phyloP scores from a whole-genome alignment of 2,797 vertebrate species.

The Acrossocheilus fasciatus region DNA sequence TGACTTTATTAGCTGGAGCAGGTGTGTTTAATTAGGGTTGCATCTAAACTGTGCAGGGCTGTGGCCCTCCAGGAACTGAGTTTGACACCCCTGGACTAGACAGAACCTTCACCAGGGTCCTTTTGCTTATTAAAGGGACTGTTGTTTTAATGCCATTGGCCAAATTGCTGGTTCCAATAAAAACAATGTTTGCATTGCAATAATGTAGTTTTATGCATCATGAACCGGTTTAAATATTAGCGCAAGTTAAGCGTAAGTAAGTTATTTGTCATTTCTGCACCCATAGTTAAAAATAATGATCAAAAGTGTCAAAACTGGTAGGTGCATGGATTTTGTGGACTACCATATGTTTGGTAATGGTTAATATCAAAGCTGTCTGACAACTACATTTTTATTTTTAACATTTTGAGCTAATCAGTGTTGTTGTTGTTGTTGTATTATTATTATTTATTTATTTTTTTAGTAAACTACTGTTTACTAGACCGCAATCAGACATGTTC shows the following conservation, averaged over 20 bases:
- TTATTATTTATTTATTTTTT: not conserved
- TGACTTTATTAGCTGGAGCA: too few relatives aligned
- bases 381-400: too few relatives aligned
- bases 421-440: not conserved
- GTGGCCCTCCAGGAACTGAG: too few relatives aligned
- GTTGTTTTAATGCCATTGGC: not conserved
- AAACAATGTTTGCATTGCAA: not conserved
- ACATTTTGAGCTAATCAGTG: not conserved
- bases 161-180: not conserved
- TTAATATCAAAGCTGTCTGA: not conserved
- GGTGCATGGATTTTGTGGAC: not conserved
- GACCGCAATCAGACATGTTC: not conserved
- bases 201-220: not conserved
- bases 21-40: too few relatives aligned
- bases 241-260: not conserved
- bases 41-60: too few relatives aligned
- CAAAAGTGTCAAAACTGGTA: not conserved
- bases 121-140: constrained; percentile 1
- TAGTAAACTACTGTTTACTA: not conserved
- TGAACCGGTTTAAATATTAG: not conserved
- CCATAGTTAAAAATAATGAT: not conserved
- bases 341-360: not conserved
- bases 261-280: not conserved
- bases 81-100: too few relatives aligned
- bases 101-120: not conserved